Evolutionary conservation across 2,113 vertebrate species (phyloP), one percentile per base, ranked within the genome.

Genomic region (Lepus europaeus): DNA sequence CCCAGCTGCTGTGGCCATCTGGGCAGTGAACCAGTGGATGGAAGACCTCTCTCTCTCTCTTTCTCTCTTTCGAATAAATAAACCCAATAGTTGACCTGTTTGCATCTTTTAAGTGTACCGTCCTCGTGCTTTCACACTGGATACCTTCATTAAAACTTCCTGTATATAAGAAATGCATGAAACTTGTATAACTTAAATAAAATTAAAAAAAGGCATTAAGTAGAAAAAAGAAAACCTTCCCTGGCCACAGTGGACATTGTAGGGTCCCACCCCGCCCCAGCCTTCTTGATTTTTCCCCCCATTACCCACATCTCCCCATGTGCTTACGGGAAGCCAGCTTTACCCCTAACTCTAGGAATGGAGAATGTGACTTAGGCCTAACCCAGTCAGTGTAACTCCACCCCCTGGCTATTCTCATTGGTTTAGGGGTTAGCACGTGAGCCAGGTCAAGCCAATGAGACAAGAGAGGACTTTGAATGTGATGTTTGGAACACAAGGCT

Each of bases 221-320:
- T 45, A 45, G 45, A 45, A 45, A 45, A 45, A 45, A 45, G 45
- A 45, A 45, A 64, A 39, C 8, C 12, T 23, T 23, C 33, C 31
- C 5, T 9, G 83, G 31, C 2, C 0, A 4, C 29, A 4, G 22
- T 6, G 20, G 33, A 20, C 79, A 4, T 0, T 5, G 19, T 27
- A 0, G 27, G 2, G 39, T 64, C 64, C 25, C 12, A 9, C 1
- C 7, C 10, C 51, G 64, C 0, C 6, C 8, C 69, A 6, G 9
- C 10, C 23, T 31, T 0, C 22, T 68, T 12, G 86, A 12, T 20
- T 89, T 90, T 81, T 63, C 39, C 68, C 36, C 6, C 61, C 31
- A 11, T 49, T 31, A 6, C 12, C 33, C 1, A 4, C 9, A 5
- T n/a, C 72, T 39, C 19, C 51, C 14, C 79, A 8, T 1, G 5